A percentile compares a stretch with the other conserved stretches of the same genome.
phyloP scores from a whole-genome alignment of 2,888 invertebrate genomes.

The Cryptocheilus praepositus region DNA sequence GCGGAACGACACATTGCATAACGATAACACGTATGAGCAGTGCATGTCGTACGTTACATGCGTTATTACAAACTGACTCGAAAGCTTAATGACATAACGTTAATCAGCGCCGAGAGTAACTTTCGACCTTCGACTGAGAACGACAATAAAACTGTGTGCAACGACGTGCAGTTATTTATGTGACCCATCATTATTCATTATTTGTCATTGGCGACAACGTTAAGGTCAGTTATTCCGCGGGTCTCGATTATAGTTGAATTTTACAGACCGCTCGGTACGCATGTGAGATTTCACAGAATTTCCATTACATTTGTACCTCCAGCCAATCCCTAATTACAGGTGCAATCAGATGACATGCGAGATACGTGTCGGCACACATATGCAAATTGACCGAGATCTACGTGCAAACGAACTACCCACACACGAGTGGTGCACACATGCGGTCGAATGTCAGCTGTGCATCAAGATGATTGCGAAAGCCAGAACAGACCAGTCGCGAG shows the following conservation, averaged over 20 bases:
- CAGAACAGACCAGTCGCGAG: background rate
- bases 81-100: too few species aligned
- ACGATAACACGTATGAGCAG: too few species aligned
- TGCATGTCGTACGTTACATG: too few species aligned
- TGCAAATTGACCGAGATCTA: background rate
- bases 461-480: slow-evolving; percentile 23
- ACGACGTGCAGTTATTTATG: background rate
- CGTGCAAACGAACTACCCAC: background rate
- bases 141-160: background rate
- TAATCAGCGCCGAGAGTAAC: too few species aligned
- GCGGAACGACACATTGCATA: too few species aligned
- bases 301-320: slow-evolving; percentile 29
- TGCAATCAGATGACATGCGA: slow-evolving; percentile 32
- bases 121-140: too few species aligned
- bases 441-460: slow-evolving; percentile 5
- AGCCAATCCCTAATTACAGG: slow-evolving; percentile 42
- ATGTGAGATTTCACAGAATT: slow-evolving; percentile 31
- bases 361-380: background rate
- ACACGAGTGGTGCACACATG: background rate
- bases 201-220: background rate
- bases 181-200: background rate
- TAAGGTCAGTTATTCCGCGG: background rate
- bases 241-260: background rate
- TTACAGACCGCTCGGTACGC: background rate
- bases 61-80: too few species aligned